phyloP scores from a whole-genome alignment of 2,797 vertebrate species.

The Ctenosaura bakeri region DNA sequence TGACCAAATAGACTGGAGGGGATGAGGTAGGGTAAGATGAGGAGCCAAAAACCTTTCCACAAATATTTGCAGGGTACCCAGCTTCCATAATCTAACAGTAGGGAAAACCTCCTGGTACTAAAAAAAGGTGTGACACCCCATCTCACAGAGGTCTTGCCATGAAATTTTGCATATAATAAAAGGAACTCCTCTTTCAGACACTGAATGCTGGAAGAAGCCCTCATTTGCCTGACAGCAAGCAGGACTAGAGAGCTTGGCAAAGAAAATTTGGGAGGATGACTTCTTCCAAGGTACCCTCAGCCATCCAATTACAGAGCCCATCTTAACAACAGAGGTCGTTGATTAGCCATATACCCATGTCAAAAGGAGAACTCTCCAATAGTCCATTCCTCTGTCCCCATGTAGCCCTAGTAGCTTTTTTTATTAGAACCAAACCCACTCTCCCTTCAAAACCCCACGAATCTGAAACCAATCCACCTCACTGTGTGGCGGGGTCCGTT shows the following conservation, averaged over 20 bases:
- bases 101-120: background rate
- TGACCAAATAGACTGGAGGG: background rate
- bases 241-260: slow-evolving; percentile 32
- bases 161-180: background rate
- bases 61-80: background rate
- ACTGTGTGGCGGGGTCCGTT: background rate
- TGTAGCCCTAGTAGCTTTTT: background rate
- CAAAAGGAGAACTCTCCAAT: background rate
- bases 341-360: background rate
- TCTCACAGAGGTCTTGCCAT: background rate
- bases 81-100: background rate
- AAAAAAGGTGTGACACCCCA: background rate
- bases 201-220: background rate
- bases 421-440: background rate
- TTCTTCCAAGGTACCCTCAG: background rate
- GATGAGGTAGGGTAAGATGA: background rate
- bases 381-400: background rate
- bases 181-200: background rate
- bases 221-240: slow-evolving; percentile 1
- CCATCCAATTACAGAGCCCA: background rate
- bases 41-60: background rate
- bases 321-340: background rate
- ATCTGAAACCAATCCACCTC: background rate
- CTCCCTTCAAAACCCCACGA: background rate
- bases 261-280: slow-evolving; percentile 6